phyloP scores from a whole-genome alignment of 2,113 vertebrate genomes.

The Peromyscus maniculatus region DNA sequence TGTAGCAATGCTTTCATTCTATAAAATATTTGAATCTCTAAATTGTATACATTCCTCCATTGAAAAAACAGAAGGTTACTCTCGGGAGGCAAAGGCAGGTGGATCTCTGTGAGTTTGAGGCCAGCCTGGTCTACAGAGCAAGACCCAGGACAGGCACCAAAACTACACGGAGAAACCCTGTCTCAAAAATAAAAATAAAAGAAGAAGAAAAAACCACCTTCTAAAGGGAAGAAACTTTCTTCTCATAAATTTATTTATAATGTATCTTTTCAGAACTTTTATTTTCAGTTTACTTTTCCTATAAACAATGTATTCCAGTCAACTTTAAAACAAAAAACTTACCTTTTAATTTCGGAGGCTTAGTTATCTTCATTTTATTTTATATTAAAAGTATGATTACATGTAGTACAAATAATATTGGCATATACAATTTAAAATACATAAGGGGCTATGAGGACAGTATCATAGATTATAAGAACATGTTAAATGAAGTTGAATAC shows the following conservation, averaged over 20 bases:
- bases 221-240: neutral
- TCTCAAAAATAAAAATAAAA: neutral
- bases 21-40: neutral
- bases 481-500: neutral
- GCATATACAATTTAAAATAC: neutral
- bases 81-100: neutral
- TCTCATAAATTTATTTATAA: neutral
- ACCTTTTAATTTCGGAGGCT: neutral
- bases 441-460: neutral
- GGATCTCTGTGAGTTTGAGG: neutral
- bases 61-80: neutral
- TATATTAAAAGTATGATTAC: neutral
- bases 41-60: neutral
- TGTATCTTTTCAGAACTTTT: neutral
- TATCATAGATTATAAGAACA: neutral
- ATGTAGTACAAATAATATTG: neutral
- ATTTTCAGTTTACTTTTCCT: slow-evolving; percentile 7
- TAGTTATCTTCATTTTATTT: neutral
- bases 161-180: neutral
- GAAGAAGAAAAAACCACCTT: rapidly evolving
- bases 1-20: neutral
- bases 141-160: neutral
- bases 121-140: neutral
- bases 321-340: neutral
- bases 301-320: neutral